Evolutionary conservation across 2,888 invertebrate genomes (phyloP), one percentile per base, ranked within the genome.

Genomic region (Pogonocherus hispidulus): DNA sequence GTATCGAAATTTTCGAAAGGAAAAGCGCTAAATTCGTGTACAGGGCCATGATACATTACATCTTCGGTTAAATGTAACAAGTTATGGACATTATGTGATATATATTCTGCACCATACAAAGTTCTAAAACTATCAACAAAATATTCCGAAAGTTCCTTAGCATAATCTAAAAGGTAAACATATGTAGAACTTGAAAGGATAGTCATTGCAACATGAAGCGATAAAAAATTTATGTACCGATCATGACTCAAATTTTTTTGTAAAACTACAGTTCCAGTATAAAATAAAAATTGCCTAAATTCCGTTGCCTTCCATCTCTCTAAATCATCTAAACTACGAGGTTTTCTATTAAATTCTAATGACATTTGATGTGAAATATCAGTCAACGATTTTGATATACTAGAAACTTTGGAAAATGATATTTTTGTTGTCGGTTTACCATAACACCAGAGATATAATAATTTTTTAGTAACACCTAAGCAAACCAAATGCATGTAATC

Each of bases 31-130:
- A 51, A 51, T 16, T 14, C 5, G 8, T 51, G n/a, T 27, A 14
- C 14, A 51, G 5, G 14, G 9, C n/a, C 51, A 51, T 16, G 16
- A 51, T 27, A 6, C 6, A n/a, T 51, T 23, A 51, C 51, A 49
- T 49, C 41, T 41, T 41, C 41, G 27, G 47, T 49, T 32, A 77
- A 9, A 68, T 77, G 77, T 16, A 76, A 35, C 44, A 73, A 67
- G 55, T 69, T 72, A 54, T 76, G 77, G 18, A 78, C 64, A 70
- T 76, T 77, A 63, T 78, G 74, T 14, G 77, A 73, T n/a, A 76
- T 64, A 59, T 71, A 66, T 63, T 77, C 66, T 52, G 63, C 23
- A 11, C 70, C 74, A 68, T 74, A 75, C 18, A 78, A 52, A 62
- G 49, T 60, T 52, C 35, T 66, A 68, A 73, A 77, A 54, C 63